Evolutionary conservation across 1,140 invertebrate species (phyloP), one percentile per base, ranked within the genome.

Genomic region (Polypedilum pembai): DNA sequence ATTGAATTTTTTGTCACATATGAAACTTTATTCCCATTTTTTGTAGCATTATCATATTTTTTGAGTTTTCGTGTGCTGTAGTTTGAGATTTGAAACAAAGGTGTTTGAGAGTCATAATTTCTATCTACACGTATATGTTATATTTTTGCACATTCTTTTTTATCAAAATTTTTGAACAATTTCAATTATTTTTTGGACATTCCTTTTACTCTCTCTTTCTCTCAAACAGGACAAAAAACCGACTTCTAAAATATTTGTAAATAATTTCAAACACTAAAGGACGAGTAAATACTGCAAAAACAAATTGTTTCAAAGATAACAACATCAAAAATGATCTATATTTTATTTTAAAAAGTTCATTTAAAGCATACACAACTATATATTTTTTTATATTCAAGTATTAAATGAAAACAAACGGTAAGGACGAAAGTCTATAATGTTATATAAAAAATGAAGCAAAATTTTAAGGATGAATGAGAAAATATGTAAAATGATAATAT

Each of bases 131-230:
- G 45, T 56, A 12, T n/a, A n/a, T 56, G n/a, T 56, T 56, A 15
- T 56, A n/a, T n/a, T 56, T 56, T 56, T n/a, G 12, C n/a, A n/a
- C n/a, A n/a, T 56, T 56, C 10, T 56, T 4, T n/a, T n/a, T 15
- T 56, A n/a, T n/a, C 45, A n/a, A 56, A 56, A 56, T 15, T 56
- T 56, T 56, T 56, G 15, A 56, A 12, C 8, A 56, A 15, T 56
- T 56, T n/a, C n/a, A 56, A 56, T 56, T 56, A 56, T 56, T 45
- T 41, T 56, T 56, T n/a, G 45, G 45, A 56, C 12, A n/a, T 56
- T 56, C 15, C 15, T n/a, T 56, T n/a, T 56, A 56, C n/a, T 56
- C 15, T 56, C n/a, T 56, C n/a, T 12, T 45, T 45, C 1, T 15
- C 41, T 15, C 3, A n/a, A n/a, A 56, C 12, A 56, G 45, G 45